Evolutionary conservation across 2,888 invertebrate species (phyloP).

Genomic region (Acanthosoma haemorrhoidale): DNA sequence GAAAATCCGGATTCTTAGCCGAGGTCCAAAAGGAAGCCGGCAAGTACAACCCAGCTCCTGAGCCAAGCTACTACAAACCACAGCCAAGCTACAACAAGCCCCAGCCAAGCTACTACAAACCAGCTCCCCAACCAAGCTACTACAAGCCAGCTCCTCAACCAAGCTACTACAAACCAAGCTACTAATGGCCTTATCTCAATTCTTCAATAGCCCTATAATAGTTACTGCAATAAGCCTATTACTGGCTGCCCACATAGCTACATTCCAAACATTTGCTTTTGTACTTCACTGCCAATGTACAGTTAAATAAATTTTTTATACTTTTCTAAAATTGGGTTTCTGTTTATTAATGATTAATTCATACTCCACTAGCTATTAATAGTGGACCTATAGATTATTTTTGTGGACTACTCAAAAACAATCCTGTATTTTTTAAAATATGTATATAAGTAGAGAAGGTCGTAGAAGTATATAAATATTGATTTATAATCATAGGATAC

Average conservation of each 20-base stretch:
- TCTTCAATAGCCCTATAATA: too few relatives aligned
- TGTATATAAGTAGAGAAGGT: neutral
- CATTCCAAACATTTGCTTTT: too few relatives aligned
- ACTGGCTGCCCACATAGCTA: too few relatives aligned
- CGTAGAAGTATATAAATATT: too few relatives aligned
- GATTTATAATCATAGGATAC: too few relatives aligned
- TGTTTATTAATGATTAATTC: neutral
- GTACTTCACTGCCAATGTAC: too few relatives aligned
- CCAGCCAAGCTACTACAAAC: neutral
- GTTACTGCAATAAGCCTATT: too few relatives aligned
- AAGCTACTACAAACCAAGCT: neutral
- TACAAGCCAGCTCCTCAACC: neutral
- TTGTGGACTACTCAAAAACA: neutral
- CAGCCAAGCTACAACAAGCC: neutral
- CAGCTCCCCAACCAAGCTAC: too few relatives aligned
- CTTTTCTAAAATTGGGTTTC: neutral
- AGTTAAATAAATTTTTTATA: neutral
- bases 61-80: neutral
- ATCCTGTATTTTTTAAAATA: neutral
- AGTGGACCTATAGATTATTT: too few relatives aligned
- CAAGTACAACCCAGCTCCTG: neutral
- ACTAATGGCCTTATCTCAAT: too few relatives aligned
- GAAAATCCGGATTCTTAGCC: slow-evolving; percentile 71
- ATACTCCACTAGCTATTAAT: neutral
- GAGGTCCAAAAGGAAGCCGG: slow-evolving; percentile 48